These are phyloP conservation scores for Pseudorhombus dupliciocellatus DNA, from an alignment of 2,113 vertebrate genomes.

Conservation along the genomic window DNA sequence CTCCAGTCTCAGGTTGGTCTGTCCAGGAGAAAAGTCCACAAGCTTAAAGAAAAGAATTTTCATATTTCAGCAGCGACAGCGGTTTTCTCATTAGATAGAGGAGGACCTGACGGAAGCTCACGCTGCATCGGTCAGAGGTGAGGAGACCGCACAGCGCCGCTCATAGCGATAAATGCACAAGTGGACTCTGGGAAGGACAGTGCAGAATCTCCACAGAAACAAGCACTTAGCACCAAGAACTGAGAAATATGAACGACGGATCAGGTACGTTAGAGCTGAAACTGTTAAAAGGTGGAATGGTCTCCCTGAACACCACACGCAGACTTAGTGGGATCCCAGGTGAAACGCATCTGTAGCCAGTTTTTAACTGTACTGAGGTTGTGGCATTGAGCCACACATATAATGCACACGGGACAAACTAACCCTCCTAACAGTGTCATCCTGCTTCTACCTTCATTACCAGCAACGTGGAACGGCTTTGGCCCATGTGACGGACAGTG, in stretches of 20 bases:
- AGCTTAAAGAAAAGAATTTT: not conserved
- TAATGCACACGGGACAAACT: not conserved
- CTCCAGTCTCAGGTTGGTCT: not conserved
- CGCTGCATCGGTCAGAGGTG: not conserved
- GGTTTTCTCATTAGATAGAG: conserved; percentile 1
- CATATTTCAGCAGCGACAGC: conserved; percentile 14
- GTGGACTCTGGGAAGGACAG: conserved; percentile 30
- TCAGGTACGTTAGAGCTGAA: not conserved
- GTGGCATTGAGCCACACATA: not conserved
- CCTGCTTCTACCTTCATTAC: conserved; percentile 28
- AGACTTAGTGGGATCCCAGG: conserved; percentile 6
- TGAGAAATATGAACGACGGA: not conserved
- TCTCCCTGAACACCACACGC: not conserved
- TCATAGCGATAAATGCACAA: not conserved
- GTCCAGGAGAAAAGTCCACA: not conserved
- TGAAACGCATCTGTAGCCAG: conserved; percentile 3
- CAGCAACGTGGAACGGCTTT: conserved; percentile 20
- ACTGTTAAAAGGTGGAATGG: not conserved
- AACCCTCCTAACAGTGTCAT: not conserved
- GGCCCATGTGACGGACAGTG: not conserved
- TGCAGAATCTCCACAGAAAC: not conserved
- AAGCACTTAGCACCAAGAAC: conserved; percentile 33
- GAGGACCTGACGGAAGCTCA: conserved; percentile 3
- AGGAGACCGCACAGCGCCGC: not conserved
- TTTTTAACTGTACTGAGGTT: not conserved